Evolutionary conservation across 2,113 vertebrate species (phyloP).

Genomic region (Triplophysa rosa): DNA sequence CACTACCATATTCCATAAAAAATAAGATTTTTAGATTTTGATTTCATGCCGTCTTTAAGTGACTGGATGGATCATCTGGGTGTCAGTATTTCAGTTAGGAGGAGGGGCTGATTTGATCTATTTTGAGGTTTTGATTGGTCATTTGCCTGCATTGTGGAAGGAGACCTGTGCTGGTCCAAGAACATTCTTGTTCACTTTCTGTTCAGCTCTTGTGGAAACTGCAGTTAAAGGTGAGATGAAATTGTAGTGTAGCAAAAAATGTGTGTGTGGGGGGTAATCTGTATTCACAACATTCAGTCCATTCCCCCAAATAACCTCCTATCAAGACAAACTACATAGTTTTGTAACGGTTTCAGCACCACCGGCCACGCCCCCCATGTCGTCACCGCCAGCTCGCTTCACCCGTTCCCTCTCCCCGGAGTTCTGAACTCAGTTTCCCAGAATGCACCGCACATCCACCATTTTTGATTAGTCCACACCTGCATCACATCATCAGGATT

Average conservation of each 20-base stretch:
- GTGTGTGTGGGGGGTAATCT: not conserved
- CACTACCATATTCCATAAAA: too few species aligned
- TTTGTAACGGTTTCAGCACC: too few species aligned
- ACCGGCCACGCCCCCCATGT: too few species aligned
- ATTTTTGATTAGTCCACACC: too few species aligned
- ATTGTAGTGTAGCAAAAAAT: not conserved
- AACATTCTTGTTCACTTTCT: not conserved
- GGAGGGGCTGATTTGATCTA: constrained; percentile 1
- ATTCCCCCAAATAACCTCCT: constrained; percentile 1
- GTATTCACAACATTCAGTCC: not conserved
- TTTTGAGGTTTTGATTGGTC: constrained; percentile 24
- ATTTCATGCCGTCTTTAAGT: too few species aligned
- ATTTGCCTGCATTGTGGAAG: constrained; percentile 12
- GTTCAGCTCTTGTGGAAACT: not conserved
- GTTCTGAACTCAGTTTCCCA: too few species aligned
- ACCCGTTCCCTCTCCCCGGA: too few species aligned
- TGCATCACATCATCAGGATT: too few species aligned
- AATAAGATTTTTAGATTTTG: too few species aligned
- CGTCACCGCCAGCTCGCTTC: too few species aligned
- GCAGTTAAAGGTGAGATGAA: not conserved
- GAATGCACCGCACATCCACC: too few species aligned
- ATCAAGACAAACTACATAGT: not conserved
- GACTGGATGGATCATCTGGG: constrained; percentile 53
- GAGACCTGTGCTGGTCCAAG: not conserved
- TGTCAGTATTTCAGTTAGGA: constrained; percentile 8